Percentiles rank a stretch among this genome's conserved stretches.
These are phyloP conservation scores for Neodiprion pinetum DNA, from an alignment of 1,140 invertebrate species.

Conservation along the genomic window DNA sequence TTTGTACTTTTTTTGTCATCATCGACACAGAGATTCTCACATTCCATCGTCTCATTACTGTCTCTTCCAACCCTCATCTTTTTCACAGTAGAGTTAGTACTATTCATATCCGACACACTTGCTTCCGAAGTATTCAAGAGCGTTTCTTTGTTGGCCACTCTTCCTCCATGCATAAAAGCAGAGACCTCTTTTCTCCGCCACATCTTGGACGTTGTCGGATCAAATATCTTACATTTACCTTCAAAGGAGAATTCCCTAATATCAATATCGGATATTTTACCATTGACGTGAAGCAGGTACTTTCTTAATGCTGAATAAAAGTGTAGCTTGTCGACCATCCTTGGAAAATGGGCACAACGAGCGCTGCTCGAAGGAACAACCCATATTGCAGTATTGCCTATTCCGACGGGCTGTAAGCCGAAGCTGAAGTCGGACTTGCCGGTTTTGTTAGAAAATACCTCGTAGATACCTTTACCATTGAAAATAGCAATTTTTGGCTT, in stretches of 20 bases:
- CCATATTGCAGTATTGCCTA: conserved; percentile 53
- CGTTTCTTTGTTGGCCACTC: conserved; percentile 51
- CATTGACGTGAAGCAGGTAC: conserved; percentile 50
- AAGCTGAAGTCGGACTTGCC: conserved; percentile 45
- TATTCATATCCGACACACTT: neutral
- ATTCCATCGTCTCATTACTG: neutral
- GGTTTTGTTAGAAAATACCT: conserved; percentile 46
- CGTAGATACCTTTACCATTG: conserved; percentile 59
- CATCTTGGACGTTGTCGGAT: conserved; percentile 53
- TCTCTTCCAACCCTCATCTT: conserved; percentile 3
- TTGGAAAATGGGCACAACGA: conserved; percentile 56
- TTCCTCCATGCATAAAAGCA: conserved; percentile 47
- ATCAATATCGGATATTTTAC: conserved; percentile 44
- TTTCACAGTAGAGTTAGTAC: conserved; percentile 3
- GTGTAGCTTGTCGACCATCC: conserved; percentile 57
- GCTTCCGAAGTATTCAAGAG: conserved; percentile 35
- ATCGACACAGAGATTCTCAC: neutral
- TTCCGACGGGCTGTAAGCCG: conserved; percentile 49
- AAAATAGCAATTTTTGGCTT: conserved; percentile 57
- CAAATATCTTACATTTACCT: conserved; percentile 45
- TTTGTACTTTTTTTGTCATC: conserved; percentile 9
- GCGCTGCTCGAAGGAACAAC: conserved; percentile 59
- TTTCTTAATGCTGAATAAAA: conserved; percentile 54
- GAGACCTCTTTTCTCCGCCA: conserved; percentile 52
- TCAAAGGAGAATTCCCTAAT: conserved; percentile 49